These are phyloP conservation scores for Metalampra italica DNA, from an alignment of 2,888 invertebrate genomes.

Conservation along the genomic window DNA sequence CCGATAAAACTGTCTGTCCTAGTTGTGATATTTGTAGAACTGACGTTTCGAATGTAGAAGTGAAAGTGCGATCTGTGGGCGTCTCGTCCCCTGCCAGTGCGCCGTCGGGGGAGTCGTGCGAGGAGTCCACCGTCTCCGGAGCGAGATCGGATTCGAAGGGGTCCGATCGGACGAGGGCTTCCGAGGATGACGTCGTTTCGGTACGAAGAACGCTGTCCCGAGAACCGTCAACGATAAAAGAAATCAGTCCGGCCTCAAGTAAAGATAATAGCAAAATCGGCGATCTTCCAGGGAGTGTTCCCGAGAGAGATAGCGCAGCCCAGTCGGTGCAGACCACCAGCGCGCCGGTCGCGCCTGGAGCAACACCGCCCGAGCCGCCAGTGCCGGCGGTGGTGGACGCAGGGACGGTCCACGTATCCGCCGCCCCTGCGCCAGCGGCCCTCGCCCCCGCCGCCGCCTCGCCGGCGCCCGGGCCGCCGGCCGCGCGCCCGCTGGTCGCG, in stretches of 20 bases:
- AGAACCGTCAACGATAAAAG: conserved; percentile 47
- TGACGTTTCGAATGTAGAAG: conserved; percentile 31
- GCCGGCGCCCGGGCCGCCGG: conserved; percentile 25
- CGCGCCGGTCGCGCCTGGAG: not conserved
- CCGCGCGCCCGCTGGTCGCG: not conserved
- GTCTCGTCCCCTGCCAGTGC: conserved; percentile 8
- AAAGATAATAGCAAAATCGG: conserved; percentile 39
- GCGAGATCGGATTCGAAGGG: conserved; percentile 24
- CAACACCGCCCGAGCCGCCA: not conserved
- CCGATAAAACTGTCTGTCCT: conserved; percentile 19
- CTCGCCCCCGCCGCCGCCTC: conserved; percentile 77
- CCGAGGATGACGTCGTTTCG: conserved; percentile 34
- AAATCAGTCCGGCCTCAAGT: conserved; percentile 43
- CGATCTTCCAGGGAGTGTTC: conserved; percentile 34
- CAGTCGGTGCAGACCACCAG: conserved; percentile 10
- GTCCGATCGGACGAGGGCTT: conserved; percentile 29
- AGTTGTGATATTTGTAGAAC: conserved; percentile 27
- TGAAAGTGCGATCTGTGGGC: conserved; percentile 21
- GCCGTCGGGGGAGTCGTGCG: conserved; percentile 30
- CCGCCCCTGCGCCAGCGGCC: conserved; percentile 58
- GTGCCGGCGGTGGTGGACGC: not conserved
- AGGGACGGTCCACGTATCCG: conserved; percentile 35
- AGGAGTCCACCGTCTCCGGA: conserved; percentile 24
- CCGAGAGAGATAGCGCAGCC: conserved; percentile 18
- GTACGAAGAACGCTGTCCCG: conserved; percentile 34